These are phyloP conservation scores for Sarcophaga variegata DNA, from an alignment of 2,888 invertebrate genomes.

Conservation along the genomic window DNA sequence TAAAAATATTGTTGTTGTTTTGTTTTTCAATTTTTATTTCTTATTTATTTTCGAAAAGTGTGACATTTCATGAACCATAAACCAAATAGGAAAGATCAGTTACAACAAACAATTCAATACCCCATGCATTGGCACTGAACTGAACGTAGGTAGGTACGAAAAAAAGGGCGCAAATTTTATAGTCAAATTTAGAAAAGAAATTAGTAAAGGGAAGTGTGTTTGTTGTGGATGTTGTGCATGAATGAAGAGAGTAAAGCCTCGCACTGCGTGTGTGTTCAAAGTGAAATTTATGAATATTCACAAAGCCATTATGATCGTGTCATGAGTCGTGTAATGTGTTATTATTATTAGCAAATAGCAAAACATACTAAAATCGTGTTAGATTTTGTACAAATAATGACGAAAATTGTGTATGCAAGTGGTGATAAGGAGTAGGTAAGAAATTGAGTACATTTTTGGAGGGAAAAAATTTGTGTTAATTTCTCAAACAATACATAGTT, in stretches of 20 bases:
- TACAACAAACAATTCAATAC: neutral
- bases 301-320: too few relatives aligned
- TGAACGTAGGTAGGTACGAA: neutral
- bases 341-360: neutral
- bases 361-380: neutral
- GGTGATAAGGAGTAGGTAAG: neutral
- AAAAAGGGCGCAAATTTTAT: constrained; percentile 37
- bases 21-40: neutral
- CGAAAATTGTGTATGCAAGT: neutral
- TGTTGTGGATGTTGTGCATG: neutral
- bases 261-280: neutral
- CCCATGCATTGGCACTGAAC: neutral
- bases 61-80: constrained; percentile 54
- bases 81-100: neutral
- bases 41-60: constrained; percentile 35
- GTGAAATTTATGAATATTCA: neutral
- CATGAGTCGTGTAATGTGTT: too few relatives aligned
- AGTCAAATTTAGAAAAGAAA: constrained; percentile 31
- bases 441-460: neutral
- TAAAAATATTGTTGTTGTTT: too few relatives aligned
- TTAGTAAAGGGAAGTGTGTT: neutral
- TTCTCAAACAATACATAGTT: neutral
- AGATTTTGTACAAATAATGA: neutral
- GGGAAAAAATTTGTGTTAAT: neutral
- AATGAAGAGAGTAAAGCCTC: neutral